phyloP scores from a whole-genome alignment of 2,797 vertebrate genomes.

The Acanthornis magna region DNA sequence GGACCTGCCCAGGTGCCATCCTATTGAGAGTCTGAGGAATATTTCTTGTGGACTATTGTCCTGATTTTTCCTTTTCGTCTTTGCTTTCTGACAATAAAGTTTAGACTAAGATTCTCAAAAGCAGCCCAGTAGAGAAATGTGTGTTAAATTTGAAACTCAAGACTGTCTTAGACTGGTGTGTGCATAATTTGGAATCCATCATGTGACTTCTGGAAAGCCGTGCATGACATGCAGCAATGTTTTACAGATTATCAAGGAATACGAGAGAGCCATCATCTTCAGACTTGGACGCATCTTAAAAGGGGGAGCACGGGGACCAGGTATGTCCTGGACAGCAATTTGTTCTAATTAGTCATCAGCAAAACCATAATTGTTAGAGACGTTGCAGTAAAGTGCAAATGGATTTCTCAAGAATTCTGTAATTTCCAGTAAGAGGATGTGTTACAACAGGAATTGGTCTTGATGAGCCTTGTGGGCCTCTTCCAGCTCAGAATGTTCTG shows the following conservation, averaged over 20 bases:
- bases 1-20: not conserved
- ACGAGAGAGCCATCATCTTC: slow-evolving; percentile 96
- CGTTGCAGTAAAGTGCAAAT: not conserved
- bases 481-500: not conserved
- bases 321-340: slow-evolving; percentile 67
- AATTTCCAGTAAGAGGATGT: not conserved
- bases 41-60: not conserved
- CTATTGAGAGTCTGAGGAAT: not conserved
- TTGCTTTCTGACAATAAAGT: not conserved
- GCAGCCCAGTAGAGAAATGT: not conserved
- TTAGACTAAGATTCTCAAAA: not conserved
- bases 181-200: not conserved
- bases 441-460: not conserved
- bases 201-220: not conserved
- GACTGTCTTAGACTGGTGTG: not conserved
- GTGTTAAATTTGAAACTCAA: not conserved
- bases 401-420: not conserved
- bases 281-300: slow-evolving; percentile 89
- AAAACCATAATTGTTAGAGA: not conserved
- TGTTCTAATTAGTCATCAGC: not conserved
- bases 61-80: not conserved
- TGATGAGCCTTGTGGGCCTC: not conserved
- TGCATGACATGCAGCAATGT: not conserved
- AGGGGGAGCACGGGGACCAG: slow-evolving; percentile 95
- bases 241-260: slow-evolving; percentile 93